Conservation (phyloP, 2,888 invertebrate genomes). For the Clanis bilineata region DNA sequence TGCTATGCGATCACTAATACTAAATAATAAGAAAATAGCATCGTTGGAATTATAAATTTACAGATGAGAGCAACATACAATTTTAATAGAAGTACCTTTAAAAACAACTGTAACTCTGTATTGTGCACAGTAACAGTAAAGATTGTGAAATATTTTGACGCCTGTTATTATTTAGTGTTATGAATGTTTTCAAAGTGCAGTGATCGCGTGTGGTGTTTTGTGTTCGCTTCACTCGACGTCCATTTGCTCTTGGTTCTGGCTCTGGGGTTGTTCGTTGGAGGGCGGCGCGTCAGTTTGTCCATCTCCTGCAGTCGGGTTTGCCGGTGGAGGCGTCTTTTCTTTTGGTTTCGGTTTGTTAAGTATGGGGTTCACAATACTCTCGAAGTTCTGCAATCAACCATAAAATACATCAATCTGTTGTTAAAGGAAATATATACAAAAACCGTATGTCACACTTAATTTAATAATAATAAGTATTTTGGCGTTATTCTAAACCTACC, state of each 20-base stretch:
- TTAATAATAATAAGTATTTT: not conserved
- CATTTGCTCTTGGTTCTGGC: constrained; percentile 65
- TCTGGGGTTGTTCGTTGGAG: constrained; percentile 34
- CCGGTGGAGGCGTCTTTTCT: constrained; percentile 78
- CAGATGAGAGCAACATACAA: not conserved
- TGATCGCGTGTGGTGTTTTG: not conserved
- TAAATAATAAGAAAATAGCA: constrained; percentile 33
- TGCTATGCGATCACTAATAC: constrained; percentile 32
- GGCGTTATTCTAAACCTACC: no score
- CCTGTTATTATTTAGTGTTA: constrained; percentile 17
- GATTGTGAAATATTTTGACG: not conserved
- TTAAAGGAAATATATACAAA: not conserved
- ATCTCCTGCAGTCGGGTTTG: constrained; percentile 52
- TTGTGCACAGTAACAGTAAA: constrained; percentile 9
- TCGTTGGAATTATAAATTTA: not conserved
- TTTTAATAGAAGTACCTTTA: not conserved
- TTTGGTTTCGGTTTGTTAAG: constrained; percentile 96
- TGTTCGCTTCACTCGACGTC: constrained; percentile 67
- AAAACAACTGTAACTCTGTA: not conserved
- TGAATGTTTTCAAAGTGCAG: constrained; percentile 17
- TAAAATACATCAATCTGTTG: not conserved
- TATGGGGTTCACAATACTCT: constrained; percentile 85
- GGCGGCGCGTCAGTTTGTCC: constrained; percentile 42
- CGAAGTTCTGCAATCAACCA: constrained; percentile 78
- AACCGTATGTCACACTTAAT: not conserved